Evolutionary conservation across 2,797 vertebrate genomes (phyloP).

Genomic region (Coregonus suidteri): DNA sequence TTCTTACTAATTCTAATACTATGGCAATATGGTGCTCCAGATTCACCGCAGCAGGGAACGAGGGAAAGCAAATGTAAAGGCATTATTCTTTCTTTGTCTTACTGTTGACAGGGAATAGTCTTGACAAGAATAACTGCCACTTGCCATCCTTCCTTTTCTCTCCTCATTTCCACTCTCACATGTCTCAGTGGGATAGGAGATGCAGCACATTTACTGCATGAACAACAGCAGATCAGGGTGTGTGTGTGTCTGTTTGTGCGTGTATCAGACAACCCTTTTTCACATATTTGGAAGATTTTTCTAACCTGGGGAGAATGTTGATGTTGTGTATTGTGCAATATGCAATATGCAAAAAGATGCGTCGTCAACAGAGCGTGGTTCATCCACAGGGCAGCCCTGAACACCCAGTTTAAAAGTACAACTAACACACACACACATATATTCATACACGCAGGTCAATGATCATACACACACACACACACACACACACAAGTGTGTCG

Average conservation of each 20-base stretch:
- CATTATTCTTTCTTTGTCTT: not conserved
- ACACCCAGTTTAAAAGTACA: not conserved
- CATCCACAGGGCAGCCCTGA: not conserved
- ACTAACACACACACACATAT: not conserved
- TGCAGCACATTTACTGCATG: constrained; percentile 2
- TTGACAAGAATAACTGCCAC: constrained; percentile 9
- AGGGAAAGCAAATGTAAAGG: not conserved
- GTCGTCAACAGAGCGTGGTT: not conserved
- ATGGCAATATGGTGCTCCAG: not conserved
- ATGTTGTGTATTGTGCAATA: not conserved
- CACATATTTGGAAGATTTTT: not conserved
- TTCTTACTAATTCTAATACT: not conserved
- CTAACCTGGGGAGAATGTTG: not conserved
- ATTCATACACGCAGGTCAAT: not conserved
- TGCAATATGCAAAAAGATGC: not conserved
- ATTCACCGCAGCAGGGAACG: not conserved
- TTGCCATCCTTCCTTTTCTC: not conserved
- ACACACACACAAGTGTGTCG: constrained; percentile 3
- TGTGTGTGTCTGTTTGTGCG: not conserved
- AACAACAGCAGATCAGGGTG: constrained; percentile 12
- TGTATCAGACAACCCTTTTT: not conserved
- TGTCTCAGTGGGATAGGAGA: constrained; percentile 18
- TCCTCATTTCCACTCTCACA: constrained; percentile 17
- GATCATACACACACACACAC: constrained; percentile 7
- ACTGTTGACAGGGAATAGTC: not conserved